These are phyloP conservation scores for Anguilla anguilla DNA, from an alignment of 2,797 vertebrate genomes.

Conservation along the genomic window DNA sequence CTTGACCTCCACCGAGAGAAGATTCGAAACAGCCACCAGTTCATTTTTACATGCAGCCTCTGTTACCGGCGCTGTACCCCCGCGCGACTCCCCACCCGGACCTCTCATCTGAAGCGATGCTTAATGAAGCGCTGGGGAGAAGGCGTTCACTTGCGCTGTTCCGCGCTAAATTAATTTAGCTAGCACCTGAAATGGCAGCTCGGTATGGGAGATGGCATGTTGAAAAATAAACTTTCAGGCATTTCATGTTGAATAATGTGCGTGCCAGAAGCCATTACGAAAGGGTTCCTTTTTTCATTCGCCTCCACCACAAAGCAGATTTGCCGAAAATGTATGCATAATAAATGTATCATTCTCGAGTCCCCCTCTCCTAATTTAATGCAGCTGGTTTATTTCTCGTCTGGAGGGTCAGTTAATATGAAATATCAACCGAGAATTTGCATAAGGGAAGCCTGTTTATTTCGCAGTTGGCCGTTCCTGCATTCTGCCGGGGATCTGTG, in stretches of 20 bases:
- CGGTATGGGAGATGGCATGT: slow-evolving; percentile 34
- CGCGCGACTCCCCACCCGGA: background rate
- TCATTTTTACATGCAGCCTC: background rate
- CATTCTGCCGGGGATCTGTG: slow-evolving; percentile 48
- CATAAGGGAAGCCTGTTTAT: slow-evolving; percentile 2
- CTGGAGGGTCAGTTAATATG: slow-evolving; percentile 25
- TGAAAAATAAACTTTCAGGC: slow-evolving; percentile 54
- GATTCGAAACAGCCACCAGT: background rate
- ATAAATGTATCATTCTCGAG: slow-evolving; percentile 16
- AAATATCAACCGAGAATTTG: slow-evolving; percentile 43
- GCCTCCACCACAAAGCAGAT: background rate
- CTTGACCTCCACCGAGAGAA: background rate
- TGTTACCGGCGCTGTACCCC: background rate
- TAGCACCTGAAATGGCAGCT: slow-evolving; percentile 31
- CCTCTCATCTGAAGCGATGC: slow-evolving; percentile 29
- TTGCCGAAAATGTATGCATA: slow-evolving; percentile 8
- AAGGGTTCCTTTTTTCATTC: slow-evolving; percentile 34
- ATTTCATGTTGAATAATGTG: slow-evolving; percentile 59
- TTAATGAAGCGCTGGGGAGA: slow-evolving; percentile 48
- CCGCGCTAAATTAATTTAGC: slow-evolving; percentile 42
- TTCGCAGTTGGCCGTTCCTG: background rate
- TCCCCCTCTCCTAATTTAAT: slow-evolving; percentile 55
- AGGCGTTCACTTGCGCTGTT: slow-evolving; percentile 11
- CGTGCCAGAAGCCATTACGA: slow-evolving; percentile 52
- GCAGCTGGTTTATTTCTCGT: slow-evolving; percentile 45